A percentile compares a stretch with the other conserved stretches of the same genome.
Evolutionary conservation across 1,140 invertebrate species (phyloP).

Genomic region (Anthonomus grandis): DNA sequence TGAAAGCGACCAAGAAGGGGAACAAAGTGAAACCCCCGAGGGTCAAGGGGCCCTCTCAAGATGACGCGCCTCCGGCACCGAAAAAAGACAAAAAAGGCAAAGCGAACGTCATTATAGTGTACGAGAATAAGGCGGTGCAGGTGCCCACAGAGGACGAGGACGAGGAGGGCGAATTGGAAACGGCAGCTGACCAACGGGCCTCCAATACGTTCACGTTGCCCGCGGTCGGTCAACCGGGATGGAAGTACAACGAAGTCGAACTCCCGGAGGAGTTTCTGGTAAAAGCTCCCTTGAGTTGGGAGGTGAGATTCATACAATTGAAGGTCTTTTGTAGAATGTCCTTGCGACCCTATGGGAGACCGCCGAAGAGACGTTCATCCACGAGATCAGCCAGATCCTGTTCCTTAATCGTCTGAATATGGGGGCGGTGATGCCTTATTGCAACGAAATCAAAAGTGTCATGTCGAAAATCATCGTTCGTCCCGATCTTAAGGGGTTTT

Average conservation of each 20-base stretch:
- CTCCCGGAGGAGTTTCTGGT: constrained; percentile 12
- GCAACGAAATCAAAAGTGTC: constrained; percentile 51
- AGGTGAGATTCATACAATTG: not conserved
- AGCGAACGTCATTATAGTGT: constrained; percentile 22
- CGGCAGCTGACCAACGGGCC: constrained; percentile 1
- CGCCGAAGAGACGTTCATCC: constrained; percentile 54
- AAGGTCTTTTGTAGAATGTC: not conserved
- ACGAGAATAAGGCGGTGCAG: constrained; percentile 38
- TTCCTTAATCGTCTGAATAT: constrained; percentile 53
- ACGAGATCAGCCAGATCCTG: constrained; percentile 54
- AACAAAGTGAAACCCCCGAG: constrained; percentile 26
- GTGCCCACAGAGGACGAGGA: constrained; percentile 32
- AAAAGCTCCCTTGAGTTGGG: not conserved
- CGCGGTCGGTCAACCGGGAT: constrained; percentile 53
- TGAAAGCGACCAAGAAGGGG: constrained; percentile 20
- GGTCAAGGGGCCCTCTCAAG: constrained; percentile 16
- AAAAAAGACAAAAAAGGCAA: constrained; percentile 29
- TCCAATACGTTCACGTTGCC: too few species aligned
- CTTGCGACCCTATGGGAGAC: constrained; percentile 56
- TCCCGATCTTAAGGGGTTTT: constrained; percentile 55
- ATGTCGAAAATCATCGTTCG: constrained; percentile 53
- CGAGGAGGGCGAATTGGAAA: constrained; percentile 14
- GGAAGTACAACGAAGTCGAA: constrained; percentile 53
- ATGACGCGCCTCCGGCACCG: constrained; percentile 1
- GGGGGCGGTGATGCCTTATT: constrained; percentile 53